Evolutionary conservation across 2,113 vertebrate genomes (phyloP), one percentile per base, ranked within the genome.

Genomic region (Collichthys lucidus): DNA sequence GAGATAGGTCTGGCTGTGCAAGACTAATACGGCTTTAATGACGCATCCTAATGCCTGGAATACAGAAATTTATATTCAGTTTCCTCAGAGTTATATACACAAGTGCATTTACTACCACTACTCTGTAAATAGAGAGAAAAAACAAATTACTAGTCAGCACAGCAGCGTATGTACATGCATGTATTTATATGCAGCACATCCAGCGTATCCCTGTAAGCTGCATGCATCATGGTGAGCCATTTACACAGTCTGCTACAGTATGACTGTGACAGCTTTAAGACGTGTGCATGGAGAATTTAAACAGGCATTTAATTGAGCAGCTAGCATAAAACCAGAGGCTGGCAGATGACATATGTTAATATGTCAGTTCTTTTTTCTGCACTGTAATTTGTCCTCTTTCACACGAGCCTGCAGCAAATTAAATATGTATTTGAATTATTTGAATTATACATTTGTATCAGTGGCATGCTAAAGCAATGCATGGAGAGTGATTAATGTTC

Each of bases 341-440:
- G 86, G 81, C 91, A 93, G 94, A 93, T 96, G 95, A 95, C 94
- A 95, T 95, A 96, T 96, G 95, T 94, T 96, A 96, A 96, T 96
- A 91, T 78, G 93, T 96, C 74, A 44, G 77, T 70, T 95, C 89
- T 92, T 96, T 96, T 96, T 95, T 94, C 94, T 95, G 93, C 93
- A 90, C 90, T 94, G 93, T 94, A 94, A 96, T 96, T 84, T 95
- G 94, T 94, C 94, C 94, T 95, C 94, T 82, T 69, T 81, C 95
- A 93, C 95, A 94, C 92, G 94, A 92, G 94, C 94, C 95, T 68
- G 77, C 78, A 96, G 96, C 93, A 89, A 94, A 93, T 81, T 86
- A 93, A 96, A 95, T 93, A 93, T 94, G 90, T 87, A 93, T 94
- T 95, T 94, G 59, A 77, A 72, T 80, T 82, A 78, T 77, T 80